Percentiles rank a stretch among this genome's conserved stretches.
Evolutionary conservation across 2,797 vertebrate genomes (phyloP).

Genomic region (Alauda arvensis): DNA sequence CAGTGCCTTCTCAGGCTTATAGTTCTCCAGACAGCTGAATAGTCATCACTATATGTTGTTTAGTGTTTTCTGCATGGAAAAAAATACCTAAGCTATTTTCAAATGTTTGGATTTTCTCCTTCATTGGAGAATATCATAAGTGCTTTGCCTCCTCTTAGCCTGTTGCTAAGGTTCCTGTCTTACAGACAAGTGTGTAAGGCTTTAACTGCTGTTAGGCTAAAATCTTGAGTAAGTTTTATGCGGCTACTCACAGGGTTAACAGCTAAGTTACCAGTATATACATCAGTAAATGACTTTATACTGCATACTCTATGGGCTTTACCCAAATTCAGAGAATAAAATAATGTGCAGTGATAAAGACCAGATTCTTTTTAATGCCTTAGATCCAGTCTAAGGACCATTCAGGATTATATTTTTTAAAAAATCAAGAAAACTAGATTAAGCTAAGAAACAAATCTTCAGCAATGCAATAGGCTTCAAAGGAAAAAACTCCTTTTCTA

Average conservation of each 20-base stretch:
- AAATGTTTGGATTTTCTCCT: not conserved
- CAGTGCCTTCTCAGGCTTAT: not conserved
- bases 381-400: not conserved
- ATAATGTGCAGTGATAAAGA: not conserved
- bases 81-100: not conserved
- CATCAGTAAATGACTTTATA: not conserved
- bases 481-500: not conserved
- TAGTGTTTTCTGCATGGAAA: not conserved
- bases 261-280: not conserved
- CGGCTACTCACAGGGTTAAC: not conserved
- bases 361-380: not conserved
- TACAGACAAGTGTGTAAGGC: not conserved
- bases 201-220: not conserved
- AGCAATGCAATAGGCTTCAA: not conserved
- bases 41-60: not conserved
- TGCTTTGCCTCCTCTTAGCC: not conserved
- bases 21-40: not conserved
- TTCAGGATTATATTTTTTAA: not conserved
- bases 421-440: not conserved
- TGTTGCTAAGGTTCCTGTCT: not conserved
- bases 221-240: not conserved
- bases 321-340: not conserved
- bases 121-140: not conserved
- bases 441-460: not conserved
- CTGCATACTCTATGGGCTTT: accelerated